Base-by-base conservation (phyloP, 2,797 vertebrate genomes). In the Spinibarbus caldwelli region DNA sequence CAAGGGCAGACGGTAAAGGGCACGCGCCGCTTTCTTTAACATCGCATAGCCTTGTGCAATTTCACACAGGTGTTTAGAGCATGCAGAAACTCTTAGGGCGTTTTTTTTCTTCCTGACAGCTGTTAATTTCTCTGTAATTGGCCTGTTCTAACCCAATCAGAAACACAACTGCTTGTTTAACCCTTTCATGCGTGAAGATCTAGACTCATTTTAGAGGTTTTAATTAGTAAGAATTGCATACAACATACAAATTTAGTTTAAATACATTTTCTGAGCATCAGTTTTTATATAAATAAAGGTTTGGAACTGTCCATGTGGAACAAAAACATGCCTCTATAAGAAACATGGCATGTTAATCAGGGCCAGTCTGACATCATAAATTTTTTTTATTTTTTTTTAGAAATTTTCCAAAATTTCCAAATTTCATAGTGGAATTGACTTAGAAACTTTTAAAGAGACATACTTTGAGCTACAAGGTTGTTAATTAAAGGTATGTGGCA, bases 81-180 rank as follows among this genome's bases (percentile, higher is more conserved):
- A 23, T 45, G 57, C 38, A 31, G 26, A 66, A 66, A 79, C 59
- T 31, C 38, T 8, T 38, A 0, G 11, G 43, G 36, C 36, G 10
- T 29, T 26, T 54, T 38, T 38, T 26, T 57, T 6, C 21, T 36
- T 71, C 0, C 12, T 34, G 36, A 49, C 36, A 43, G 17, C 64
- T 70, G 78, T 78, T 70, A 36, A 59, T 78, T 59, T 57, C 47
- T 78, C 64, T 59, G 83, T 70, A 70, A 78, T 78, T 84, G 75
- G 83, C 62, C 38, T 68, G 47, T 45, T 78, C 49, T 78, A 57
- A 84, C 62, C 75, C 83, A 84, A 70, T 84, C 83, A 84, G 49
- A 84, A 70, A 70, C 49, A 70, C 38, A 78, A 45, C 34, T 36
- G 75, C 49, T 78, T 71, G 12, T 78, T 84, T 77, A 84, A 84